phyloP scores from a whole-genome alignment of 2,888 invertebrate genomes.

The Mythimna albipuncta region DNA sequence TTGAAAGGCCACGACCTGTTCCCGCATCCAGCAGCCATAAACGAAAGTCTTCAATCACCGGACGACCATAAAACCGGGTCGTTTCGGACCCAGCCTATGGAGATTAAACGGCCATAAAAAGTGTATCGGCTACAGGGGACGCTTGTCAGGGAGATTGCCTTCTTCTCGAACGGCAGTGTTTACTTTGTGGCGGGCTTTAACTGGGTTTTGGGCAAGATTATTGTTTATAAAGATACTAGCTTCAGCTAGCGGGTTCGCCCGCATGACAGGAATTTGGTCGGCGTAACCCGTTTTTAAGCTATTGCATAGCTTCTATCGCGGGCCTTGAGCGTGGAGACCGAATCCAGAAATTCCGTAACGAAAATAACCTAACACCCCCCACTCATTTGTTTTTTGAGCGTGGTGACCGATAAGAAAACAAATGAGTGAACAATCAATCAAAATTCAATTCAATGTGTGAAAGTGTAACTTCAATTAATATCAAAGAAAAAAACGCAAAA shows the following conservation, averaged over 20 bases:
- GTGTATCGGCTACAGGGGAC: conserved; percentile 60
- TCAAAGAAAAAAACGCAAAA: too few species aligned
- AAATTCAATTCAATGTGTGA: too few species aligned
- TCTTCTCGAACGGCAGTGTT: conserved; percentile 41
- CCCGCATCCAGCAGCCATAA: conserved; percentile 54
- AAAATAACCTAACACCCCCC: too few species aligned
- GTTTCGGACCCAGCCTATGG: conserved; percentile 56
- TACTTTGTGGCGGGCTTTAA: conserved; percentile 39
- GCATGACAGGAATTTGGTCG: neutral
- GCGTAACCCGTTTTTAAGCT: too few species aligned
- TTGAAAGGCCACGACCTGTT: conserved; percentile 56
- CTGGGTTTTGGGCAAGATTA: conserved; percentile 2
- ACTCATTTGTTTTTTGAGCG: too few species aligned
- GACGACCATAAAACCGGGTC: conserved; percentile 59
- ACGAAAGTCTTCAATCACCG: conserved; percentile 62
- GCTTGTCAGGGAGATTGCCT: conserved; percentile 36
- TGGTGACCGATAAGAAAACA: too few species aligned
- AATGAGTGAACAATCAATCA: too few species aligned
- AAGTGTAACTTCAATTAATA: too few species aligned
- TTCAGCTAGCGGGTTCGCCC: neutral
- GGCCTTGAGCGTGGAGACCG: too few species aligned
- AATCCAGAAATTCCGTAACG: too few species aligned
- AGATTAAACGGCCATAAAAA: conserved; percentile 72
- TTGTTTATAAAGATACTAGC: neutral
- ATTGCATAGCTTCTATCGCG: too few species aligned